Percentiles rank a stretch among this genome's conserved stretches.
Evolutionary conservation across 2,797 vertebrate genomes (phyloP).

Genomic region (Varecia variegata): DNA sequence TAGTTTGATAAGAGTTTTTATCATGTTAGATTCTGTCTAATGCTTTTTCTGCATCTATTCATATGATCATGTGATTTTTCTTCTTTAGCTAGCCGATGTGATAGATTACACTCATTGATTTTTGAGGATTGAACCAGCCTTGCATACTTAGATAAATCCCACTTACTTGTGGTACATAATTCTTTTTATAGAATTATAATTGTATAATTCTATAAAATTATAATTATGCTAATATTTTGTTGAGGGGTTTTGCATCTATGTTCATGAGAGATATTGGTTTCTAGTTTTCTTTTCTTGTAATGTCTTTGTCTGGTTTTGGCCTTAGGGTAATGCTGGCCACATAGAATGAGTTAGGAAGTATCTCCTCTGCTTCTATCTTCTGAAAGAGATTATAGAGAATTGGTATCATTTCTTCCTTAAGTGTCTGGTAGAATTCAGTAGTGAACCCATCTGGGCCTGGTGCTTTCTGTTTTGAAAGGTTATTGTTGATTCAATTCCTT

Average conservation of each 20-base stretch:
- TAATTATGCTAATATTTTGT: background rate
- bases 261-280: background rate
- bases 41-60: background rate
- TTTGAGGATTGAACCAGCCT: background rate
- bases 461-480: background rate
- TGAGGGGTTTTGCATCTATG: background rate
- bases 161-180: background rate
- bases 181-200: background rate
- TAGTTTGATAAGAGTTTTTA: background rate
- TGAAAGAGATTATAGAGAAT: background rate
- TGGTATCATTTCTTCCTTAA: background rate
- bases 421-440: background rate
- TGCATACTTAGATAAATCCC: background rate
- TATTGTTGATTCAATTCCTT: background rate
- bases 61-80: background rate
- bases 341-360: background rate
- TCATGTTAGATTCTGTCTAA: background rate
- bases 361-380: background rate
- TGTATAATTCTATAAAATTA: too few species aligned
- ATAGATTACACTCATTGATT: background rate
- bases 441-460: background rate
- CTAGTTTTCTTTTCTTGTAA: background rate
- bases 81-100: background rate
- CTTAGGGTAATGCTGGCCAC: background rate
- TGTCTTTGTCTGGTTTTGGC: background rate